Evolutionary conservation across 2,888 invertebrate genomes (phyloP).

Genomic region (Halocaridina rubra): DNA sequence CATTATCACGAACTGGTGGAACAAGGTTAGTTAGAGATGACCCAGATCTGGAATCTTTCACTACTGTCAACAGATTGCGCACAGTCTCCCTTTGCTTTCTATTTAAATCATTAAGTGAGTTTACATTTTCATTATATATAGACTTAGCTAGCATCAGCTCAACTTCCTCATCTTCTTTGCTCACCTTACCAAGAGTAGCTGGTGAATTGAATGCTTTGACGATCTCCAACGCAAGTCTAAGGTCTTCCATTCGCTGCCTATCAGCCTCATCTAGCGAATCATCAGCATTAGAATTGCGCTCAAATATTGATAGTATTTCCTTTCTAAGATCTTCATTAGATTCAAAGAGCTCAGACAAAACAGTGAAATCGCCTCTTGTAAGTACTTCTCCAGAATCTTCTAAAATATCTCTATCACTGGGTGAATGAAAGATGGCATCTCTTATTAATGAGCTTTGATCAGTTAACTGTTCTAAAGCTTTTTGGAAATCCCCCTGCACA

Average conservation of each 20-base stretch:
- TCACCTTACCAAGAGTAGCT: not conserved
- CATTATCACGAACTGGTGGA: not conserved
- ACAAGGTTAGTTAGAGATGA: not conserved
- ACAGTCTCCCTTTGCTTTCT: slow-evolving; percentile 40
- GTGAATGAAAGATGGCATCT: not conserved
- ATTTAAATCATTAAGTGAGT: slow-evolving; percentile 28
- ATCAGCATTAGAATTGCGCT: not conserved
- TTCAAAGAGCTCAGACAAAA: slow-evolving; percentile 10
- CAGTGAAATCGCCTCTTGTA: not conserved
- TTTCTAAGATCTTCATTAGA: slow-evolving; percentile 1
- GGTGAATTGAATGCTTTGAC: slow-evolving; percentile 35
- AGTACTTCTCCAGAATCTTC: not conserved
- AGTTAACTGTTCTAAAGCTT: not conserved
- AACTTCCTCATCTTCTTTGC: slow-evolving; percentile 7
- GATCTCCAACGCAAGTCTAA: slow-evolving; percentile 46
- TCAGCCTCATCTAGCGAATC: not conserved
- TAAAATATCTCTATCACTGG: not conserved
- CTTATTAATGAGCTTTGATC: not conserved
- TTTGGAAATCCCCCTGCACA: slow-evolving; percentile 41
- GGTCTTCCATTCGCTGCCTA: slow-evolving; percentile 43
- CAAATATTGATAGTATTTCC: not conserved
- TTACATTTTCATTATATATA: slow-evolving; percentile 25
- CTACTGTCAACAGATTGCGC: slow-evolving; percentile 28
- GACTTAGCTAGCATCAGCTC: slow-evolving; percentile 43
- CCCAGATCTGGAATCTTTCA: not conserved